Evolutionary conservation across 2,797 vertebrate species (phyloP).

Genomic region (Geotrypetes seraphini): DNA sequence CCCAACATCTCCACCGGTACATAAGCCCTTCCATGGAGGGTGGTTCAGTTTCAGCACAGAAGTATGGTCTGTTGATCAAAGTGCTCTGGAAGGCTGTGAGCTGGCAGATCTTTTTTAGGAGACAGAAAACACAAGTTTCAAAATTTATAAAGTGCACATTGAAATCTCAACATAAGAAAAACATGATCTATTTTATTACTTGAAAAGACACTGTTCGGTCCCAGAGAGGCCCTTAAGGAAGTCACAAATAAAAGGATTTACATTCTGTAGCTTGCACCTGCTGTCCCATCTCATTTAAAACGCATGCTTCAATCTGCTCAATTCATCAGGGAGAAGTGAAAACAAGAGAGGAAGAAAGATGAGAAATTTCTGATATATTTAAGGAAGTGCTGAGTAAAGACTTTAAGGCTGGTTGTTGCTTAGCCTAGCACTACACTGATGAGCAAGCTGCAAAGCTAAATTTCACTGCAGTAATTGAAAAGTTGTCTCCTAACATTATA

Average conservation of each 20-base stretch:
- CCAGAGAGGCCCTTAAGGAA: neutral
- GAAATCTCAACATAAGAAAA: neutral
- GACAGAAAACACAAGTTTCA: neutral
- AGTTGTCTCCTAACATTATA: too few species aligned
- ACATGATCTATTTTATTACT: neutral
- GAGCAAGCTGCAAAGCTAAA: too few species aligned
- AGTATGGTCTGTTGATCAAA: constrained; percentile 4
- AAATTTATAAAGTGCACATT: neutral
- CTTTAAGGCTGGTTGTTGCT: too few species aligned
- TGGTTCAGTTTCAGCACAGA: neutral
- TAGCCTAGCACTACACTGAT: too few species aligned
- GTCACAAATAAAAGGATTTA: neutral
- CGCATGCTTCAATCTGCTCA: neutral
- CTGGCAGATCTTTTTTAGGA: constrained; percentile 8
- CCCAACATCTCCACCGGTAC: too few species aligned
- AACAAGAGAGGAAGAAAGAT: too few species aligned
- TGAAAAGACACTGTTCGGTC: neutral
- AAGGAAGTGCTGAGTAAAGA: too few species aligned
- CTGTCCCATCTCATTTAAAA: neutral
- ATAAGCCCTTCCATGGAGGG: too few species aligned
- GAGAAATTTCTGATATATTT: too few species aligned
- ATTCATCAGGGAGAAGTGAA: neutral
- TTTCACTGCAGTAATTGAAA: too few species aligned
- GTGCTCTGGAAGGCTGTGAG: constrained; percentile 3
- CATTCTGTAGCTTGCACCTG: too few species aligned